phyloP scores from a whole-genome alignment of 2,888 invertebrate genomes.

The Leptopilina drosophilae region DNA sequence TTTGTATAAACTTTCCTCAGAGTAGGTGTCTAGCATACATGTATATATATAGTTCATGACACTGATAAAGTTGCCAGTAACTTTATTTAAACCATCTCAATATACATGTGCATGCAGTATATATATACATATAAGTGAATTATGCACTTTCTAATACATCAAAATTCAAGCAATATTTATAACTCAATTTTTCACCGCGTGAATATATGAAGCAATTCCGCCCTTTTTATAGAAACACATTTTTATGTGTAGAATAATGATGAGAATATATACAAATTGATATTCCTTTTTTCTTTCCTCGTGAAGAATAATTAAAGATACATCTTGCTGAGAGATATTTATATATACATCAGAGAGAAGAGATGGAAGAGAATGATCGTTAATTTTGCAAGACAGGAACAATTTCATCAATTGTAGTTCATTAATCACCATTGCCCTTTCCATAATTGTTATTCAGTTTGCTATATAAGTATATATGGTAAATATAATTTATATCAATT shows the following conservation, averaged over 20 bases:
- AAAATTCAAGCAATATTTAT: neutral
- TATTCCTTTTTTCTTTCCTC: too few species aligned
- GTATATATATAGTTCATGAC: neutral
- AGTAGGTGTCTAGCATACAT: neutral
- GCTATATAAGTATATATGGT: too few species aligned
- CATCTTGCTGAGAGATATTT: too few species aligned
- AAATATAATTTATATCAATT: too few species aligned
- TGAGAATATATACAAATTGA: too few species aligned
- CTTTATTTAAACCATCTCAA: neutral
- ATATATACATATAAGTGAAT: neutral
- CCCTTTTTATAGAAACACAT: too few species aligned
- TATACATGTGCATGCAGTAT: neutral
- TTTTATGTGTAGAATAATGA: too few species aligned
- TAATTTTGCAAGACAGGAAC: neutral
- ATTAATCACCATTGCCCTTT: neutral
- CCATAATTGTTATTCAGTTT: neutral
- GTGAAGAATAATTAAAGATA: too few species aligned
- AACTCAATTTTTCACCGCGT: neutral
- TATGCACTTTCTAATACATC: slow-evolving; percentile 1
- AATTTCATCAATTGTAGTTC: slow-evolving; percentile 7
- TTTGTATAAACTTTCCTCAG: slow-evolving; percentile 61
- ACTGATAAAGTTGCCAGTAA: neutral
- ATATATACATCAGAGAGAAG: too few species aligned
- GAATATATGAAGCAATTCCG: too few species aligned
- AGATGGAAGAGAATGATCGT: neutral